Percentiles rank a stretch among this genome's conserved stretches.
Conservation (phyloP, 2,113 vertebrate species). For the Pipa parva region DNA sequence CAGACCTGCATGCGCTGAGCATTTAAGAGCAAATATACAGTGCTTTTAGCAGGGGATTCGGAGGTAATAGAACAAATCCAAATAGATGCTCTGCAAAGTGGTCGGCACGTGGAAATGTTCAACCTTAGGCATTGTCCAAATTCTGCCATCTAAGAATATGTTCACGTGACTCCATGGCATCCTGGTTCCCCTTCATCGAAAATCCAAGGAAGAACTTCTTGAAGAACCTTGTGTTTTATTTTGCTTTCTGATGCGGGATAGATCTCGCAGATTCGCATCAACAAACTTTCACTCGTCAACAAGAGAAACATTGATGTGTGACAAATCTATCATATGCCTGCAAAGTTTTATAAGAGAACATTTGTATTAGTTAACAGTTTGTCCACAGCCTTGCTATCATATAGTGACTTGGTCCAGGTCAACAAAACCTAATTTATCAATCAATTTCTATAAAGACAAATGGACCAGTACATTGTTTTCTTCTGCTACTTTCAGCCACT, state of each 20-base stretch:
- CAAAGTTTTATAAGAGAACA: constrained; percentile 42
- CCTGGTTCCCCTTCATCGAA: too few relatives aligned
- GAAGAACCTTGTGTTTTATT: too few relatives aligned
- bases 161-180: too few relatives aligned
- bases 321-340: constrained; percentile 98
- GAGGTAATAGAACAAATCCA: constrained; percentile 47
- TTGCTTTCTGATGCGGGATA: not conserved
- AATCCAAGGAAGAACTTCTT: not conserved
- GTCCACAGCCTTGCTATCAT: too few relatives aligned
- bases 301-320: constrained; percentile 95
- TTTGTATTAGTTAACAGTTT: too few relatives aligned
- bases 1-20: constrained; percentile 56
- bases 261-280: not conserved
- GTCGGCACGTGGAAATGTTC: constrained; percentile 31
- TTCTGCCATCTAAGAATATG: too few relatives aligned
- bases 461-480: too few relatives aligned
- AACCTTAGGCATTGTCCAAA: constrained; percentile 44
- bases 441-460: too few relatives aligned
- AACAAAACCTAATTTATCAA: too few relatives aligned
- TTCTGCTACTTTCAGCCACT: too few relatives aligned
- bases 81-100: constrained; percentile 46
- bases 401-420: too few relatives aligned
- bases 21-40: constrained; percentile 47
- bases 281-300: constrained; percentile 77
- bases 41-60: too few relatives aligned